A percentile compares a stretch with the other conserved stretches of the same genome.
These are phyloP conservation scores for Datnioides undecimradiatus DNA, from an alignment of 2,113 vertebrate genomes.

Conservation along the genomic window DNA sequence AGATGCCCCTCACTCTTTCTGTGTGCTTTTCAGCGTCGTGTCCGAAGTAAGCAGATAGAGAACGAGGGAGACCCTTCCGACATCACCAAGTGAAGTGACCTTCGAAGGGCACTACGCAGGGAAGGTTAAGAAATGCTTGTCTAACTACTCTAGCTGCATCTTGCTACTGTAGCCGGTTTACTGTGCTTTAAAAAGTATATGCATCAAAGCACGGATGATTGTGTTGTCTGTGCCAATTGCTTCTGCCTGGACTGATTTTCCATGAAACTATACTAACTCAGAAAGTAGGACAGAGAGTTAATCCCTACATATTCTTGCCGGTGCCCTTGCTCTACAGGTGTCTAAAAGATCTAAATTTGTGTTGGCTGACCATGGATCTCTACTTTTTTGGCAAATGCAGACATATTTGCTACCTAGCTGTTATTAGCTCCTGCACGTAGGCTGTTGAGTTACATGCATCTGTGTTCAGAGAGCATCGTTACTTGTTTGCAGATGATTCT, in stretches of 20 bases:
- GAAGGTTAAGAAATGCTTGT: constrained; percentile 24
- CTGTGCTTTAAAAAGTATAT: constrained; percentile 65
- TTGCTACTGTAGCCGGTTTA: constrained; percentile 33
- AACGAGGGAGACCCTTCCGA: constrained; percentile 33
- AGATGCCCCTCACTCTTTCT: neutral
- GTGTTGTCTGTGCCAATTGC: constrained; percentile 23
- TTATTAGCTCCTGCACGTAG: constrained; percentile 39
- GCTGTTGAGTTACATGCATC: constrained; percentile 61
- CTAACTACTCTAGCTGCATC: constrained; percentile 32
- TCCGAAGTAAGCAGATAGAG: constrained; percentile 35
- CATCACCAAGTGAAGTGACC: constrained; percentile 6
- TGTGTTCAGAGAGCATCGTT: constrained; percentile 52
- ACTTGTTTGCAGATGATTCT: constrained; percentile 34
- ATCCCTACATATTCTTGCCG: constrained; percentile 3
- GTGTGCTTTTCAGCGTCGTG: constrained; percentile 60
- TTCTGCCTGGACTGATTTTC: constrained; percentile 15
- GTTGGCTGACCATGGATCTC: constrained; percentile 11
- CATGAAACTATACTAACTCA: constrained; percentile 11
- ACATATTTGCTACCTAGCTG: constrained; percentile 50
- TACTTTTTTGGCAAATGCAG: constrained; percentile 46
- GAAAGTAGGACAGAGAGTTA: constrained; percentile 15
- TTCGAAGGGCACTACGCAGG: constrained; percentile 16
- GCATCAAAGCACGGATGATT: constrained; percentile 45
- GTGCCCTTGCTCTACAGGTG: constrained; percentile 19
- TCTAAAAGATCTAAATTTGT: constrained; percentile 20